Percentiles rank a stretch among this genome's conserved stretches.
phyloP scores from a whole-genome alignment of 2,888 invertebrate genomes.

The Bellardia bayeri region DNA sequence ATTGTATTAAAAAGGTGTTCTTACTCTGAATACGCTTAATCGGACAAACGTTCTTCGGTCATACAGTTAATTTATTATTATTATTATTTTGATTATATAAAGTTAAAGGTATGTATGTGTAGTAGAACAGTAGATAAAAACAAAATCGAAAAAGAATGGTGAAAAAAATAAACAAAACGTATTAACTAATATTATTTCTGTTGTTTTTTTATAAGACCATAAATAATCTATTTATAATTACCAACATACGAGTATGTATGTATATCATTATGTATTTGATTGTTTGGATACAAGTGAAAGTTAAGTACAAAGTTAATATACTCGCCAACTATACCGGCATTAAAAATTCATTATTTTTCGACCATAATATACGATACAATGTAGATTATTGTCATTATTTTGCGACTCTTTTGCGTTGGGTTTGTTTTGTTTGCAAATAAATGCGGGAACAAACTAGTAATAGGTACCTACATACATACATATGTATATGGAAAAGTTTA shows the following conservation, averaged over 20 bases:
- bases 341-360: constrained; percentile 49
- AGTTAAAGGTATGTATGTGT: constrained; percentile 26
- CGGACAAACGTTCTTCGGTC: not conserved
- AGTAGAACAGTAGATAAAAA: constrained; percentile 24
- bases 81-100: constrained; percentile 41
- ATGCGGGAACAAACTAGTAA: constrained; percentile 10
- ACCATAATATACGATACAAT: too few species aligned
- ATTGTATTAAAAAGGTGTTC: constrained; percentile 52
- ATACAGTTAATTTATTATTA: constrained; percentile 21
- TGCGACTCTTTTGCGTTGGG: constrained; percentile 14
- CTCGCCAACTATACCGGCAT: constrained; percentile 24
- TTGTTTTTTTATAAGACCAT: not conserved
- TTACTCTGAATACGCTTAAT: constrained; percentile 12
- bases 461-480: not conserved
- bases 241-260: not conserved
- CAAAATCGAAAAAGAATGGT: constrained; percentile 1
- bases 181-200: too few species aligned
- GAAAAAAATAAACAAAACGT: constrained; percentile 1
- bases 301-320: not conserved
- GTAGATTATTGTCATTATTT: constrained; percentile 3
- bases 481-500: constrained; percentile 21
- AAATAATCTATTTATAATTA: not conserved
- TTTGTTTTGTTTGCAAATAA: constrained; percentile 47
- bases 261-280: constrained; percentile 16
- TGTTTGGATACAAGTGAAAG: constrained; percentile 31